Conservation (phyloP, 1,140 invertebrate genomes). For the Lepidurus couesii region DNA sequence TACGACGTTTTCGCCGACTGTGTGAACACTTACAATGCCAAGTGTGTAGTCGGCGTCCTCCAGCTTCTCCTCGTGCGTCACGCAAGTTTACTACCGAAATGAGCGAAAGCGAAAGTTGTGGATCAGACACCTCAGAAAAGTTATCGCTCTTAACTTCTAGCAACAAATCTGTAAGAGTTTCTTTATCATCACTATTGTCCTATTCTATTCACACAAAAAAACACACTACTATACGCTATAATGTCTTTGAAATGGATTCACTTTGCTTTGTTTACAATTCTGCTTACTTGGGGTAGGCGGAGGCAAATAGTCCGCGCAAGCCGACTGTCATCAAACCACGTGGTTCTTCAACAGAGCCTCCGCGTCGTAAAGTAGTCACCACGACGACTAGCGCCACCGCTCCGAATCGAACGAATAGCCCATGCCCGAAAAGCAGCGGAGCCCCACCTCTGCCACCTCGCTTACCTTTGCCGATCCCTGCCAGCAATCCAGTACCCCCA, state of each 20-base stretch:
- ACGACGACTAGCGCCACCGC: not conserved
- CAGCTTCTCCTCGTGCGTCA: slow-evolving; percentile 61
- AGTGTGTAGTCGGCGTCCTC: slow-evolving; percentile 63
- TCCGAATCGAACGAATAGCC: not conserved
- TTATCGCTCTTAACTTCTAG: slow-evolving; percentile 48
- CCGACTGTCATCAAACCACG: slow-evolving; percentile 3
- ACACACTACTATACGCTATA: no score
- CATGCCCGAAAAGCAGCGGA: not conserved
- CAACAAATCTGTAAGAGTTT: not conserved
- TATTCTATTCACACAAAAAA: no score
- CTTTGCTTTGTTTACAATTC: no score
- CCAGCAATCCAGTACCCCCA: not conserved
- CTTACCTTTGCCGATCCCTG: not conserved
- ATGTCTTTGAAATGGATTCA: no score
- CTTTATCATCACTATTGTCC: not conserved
- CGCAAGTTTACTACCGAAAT: slow-evolving; percentile 60
- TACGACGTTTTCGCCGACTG: slow-evolving; percentile 85
- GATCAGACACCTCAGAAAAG: slow-evolving; percentile 72
- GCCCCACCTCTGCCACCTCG: not conserved
- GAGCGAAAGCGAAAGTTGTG: slow-evolving; percentile 73
- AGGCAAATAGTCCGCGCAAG: not conserved
- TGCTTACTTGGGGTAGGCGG: not conserved
- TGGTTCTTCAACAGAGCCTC: slow-evolving; percentile 7
- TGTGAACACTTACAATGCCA: slow-evolving; percentile 93
- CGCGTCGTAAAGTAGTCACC: slow-evolving; percentile 1